Percentiles rank a stretch among this genome's conserved stretches.
phyloP scores from a whole-genome alignment of 2,888 invertebrate genomes.

The Hirudinaria manillensis region DNA sequence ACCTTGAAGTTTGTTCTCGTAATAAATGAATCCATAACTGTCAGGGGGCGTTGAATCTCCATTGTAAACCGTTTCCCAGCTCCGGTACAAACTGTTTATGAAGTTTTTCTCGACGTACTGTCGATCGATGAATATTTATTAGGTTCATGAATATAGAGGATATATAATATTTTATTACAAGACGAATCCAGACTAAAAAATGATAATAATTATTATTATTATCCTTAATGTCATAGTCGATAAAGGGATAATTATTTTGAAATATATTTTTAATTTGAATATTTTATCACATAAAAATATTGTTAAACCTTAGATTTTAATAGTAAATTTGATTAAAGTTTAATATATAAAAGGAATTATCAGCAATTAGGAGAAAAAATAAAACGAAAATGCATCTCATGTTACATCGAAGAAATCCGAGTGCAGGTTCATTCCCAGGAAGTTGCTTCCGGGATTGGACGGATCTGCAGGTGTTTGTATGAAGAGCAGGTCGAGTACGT shows the following conservation, averaged over 20 bases:
- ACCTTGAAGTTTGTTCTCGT: constrained; percentile 53
- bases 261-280: background rate
- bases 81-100: constrained; percentile 57
- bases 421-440: constrained; percentile 28
- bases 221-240: too few relatives aligned
- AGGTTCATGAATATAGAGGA: too few relatives aligned
- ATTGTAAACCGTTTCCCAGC: constrained; percentile 58
- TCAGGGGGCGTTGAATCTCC: constrained; percentile 30
- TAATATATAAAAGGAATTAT: too few relatives aligned
- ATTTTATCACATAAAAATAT: too few relatives aligned
- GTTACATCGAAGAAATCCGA: constrained; percentile 33
- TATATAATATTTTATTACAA: too few relatives aligned
- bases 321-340: too few relatives aligned
- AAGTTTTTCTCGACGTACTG: constrained; percentile 50
- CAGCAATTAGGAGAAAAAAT: background rate
- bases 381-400: background rate
- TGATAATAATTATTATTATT: background rate
- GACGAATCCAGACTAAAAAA: background rate
- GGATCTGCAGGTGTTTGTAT: constrained; percentile 28
- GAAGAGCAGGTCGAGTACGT: constrained; percentile 58
- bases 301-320: too few relatives aligned
- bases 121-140: too few relatives aligned
- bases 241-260: too few relatives aligned
- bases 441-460: constrained; percentile 25
- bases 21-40: constrained; percentile 44